phyloP scores from a whole-genome alignment of 2,113 vertebrate genomes.

The Oreocharis arfaki region DNA sequence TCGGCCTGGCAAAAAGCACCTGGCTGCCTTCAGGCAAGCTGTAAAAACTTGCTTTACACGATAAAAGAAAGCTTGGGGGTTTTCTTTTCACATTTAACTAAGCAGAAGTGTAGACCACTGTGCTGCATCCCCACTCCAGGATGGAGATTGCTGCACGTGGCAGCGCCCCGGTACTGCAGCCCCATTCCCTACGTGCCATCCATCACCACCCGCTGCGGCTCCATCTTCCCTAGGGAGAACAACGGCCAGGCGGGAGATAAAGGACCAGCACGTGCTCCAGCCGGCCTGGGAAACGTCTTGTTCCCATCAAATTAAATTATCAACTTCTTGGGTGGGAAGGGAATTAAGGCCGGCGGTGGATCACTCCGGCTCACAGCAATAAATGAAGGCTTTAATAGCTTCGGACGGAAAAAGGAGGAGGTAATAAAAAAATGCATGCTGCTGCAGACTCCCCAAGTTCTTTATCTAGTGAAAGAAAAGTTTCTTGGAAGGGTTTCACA shows the following conservation, averaged over 20 bases:
- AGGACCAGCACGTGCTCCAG: background rate
- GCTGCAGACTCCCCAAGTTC: background rate
- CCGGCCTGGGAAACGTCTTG: background rate
- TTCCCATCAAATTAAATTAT: background rate
- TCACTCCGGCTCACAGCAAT: background rate
- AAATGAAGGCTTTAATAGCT: background rate
- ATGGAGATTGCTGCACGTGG: background rate
- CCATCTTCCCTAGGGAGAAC: background rate
- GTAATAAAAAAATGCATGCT: rapidly evolving
- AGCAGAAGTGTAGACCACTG: rapidly evolving
- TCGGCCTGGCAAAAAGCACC: background rate
- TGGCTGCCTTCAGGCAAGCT: background rate
- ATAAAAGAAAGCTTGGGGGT: background rate
- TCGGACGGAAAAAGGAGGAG: background rate
- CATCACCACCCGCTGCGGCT: background rate
- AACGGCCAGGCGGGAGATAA: background rate
- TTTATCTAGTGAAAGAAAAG: background rate
- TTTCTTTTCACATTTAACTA: background rate
- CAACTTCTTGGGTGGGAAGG: background rate
- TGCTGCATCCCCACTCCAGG: background rate
- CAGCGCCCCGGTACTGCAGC: constrained; percentile 38
- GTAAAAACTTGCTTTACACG: background rate
- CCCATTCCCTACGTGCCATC: constrained; percentile 59
- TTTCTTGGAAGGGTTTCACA: background rate
- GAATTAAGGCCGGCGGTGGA: background rate